These are phyloP conservation scores for Callipepla californica DNA, from an alignment of 2,113 vertebrate genomes.

Conservation along the genomic window DNA sequence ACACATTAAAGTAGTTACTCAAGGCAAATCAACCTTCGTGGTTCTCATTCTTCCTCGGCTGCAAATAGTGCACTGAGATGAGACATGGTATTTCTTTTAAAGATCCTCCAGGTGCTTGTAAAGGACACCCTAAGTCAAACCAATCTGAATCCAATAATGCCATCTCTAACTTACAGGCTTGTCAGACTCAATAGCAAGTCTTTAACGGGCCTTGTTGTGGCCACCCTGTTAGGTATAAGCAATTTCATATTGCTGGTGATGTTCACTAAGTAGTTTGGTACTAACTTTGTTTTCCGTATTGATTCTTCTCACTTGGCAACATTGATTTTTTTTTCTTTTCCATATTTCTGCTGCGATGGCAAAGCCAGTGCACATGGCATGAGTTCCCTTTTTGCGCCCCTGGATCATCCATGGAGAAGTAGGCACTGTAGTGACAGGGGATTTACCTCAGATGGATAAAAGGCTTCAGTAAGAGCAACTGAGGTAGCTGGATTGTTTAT, in stretches of 20 bases:
- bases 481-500: fast-evolving
- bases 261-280: background rate
- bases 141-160: background rate
- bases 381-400: background rate
- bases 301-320: background rate
- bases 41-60: background rate
- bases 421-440: background rate
- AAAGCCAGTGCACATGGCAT: background rate
- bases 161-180: background rate
- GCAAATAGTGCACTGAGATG: background rate
- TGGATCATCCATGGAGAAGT: background rate
- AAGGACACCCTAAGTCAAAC: background rate
- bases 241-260: background rate
- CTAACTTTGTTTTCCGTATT: background rate
- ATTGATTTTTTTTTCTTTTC: background rate
- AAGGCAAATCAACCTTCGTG: background rate
- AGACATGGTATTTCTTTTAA: background rate
- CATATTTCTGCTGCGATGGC: background rate
- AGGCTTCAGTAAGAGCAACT: background rate
- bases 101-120: background rate
- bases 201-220: background rate
- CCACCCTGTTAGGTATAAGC: background rate
- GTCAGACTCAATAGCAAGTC: constrained; percentile 1
- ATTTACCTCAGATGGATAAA: background rate
- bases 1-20: background rate